Evolutionary conservation across 2,888 invertebrate species (phyloP), one percentile per base, ranked within the genome.

Genomic region (Trissolcus brochymenae): DNA sequence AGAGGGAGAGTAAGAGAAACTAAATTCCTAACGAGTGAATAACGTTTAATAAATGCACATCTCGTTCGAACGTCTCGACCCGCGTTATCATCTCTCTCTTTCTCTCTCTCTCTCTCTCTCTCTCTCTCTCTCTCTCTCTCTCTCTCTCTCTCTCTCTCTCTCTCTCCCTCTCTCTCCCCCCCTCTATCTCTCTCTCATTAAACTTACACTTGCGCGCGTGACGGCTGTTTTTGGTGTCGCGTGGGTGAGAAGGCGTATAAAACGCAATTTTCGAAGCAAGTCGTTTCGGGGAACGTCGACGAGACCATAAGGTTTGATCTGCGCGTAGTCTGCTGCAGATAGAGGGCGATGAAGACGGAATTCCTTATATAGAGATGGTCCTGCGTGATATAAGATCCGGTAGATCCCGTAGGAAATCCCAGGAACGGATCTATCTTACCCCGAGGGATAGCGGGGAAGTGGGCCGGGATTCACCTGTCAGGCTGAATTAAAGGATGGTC

Each of bases 401-500:
- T 82, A 82, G 84, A 88, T 89, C 88, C 88, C 88, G 88, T 87
- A 89, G 89, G 89, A 89, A 89, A 89, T 89, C 88, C 89, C 86
- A 83, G 84, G 87, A 88, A 88, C 88, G 88, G 88, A 89, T 88
- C 87, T 87, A 87, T 89, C 88, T 89, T 87, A 88, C 86, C 89
- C 88, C 87, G 86, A 88, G 88, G 88, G 88, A 88, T 87, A 84
- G 68, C 76, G 83, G 80, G 76, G 78, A 80, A 70, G 81, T 79
- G 83, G 76, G 87, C 83, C 85, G 88, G 82, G 84, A 83, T 85
- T 85, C 90, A 91, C 91, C 91, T 91, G 91, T 91, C 91, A 91
- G 89, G 86, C 88, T 88, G 90, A 91, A 91, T 91, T 91, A 91
- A 91, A 91, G 91, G 90, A 91, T 91, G 90, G 90, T 86, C 83